These are phyloP conservation scores for Microchrysa polita DNA, from an alignment of 2,888 invertebrate genomes.

Conservation along the genomic window DNA sequence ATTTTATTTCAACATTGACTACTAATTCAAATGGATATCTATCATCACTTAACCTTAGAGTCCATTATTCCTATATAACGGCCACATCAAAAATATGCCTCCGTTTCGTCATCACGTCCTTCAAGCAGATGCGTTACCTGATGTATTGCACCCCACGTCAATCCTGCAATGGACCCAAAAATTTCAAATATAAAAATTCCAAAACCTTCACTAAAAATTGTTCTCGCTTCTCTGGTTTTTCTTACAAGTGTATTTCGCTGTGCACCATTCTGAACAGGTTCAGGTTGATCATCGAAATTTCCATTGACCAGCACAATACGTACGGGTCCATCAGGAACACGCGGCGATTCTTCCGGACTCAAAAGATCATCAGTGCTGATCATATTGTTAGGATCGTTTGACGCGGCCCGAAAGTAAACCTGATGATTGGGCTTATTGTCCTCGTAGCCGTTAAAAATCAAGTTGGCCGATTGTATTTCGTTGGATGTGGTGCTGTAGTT, in stretches of 20 bases:
- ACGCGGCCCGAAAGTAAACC: constrained; percentile 46
- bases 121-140: constrained; percentile 49
- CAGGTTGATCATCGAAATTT: constrained; percentile 9
- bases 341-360: neutral
- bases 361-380: constrained; percentile 21
- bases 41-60: neutral
- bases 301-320: constrained; percentile 23
- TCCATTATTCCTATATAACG: neutral
- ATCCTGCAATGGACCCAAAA: constrained; percentile 51
- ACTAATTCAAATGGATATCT: too few species aligned
- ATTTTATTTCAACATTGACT: too few species aligned
- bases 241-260: constrained; percentile 4
- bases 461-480: constrained; percentile 1
- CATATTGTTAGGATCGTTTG: constrained; percentile 32
- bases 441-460: constrained; percentile 20
- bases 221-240: constrained; percentile 24
- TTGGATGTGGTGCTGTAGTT: neutral
- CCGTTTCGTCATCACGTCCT: constrained; percentile 21
- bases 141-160: constrained; percentile 52
- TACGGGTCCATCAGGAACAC: constrained; percentile 23
- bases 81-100: too few species aligned
- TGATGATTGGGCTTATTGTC: constrained; percentile 16
- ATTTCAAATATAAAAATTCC: constrained; percentile 53
- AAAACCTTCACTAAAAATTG: constrained; percentile 47
- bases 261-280: neutral